These are phyloP conservation scores for Polydrusus pterygomalis DNA, from an alignment of 2,888 invertebrate genomes.

Conservation along the genomic window DNA sequence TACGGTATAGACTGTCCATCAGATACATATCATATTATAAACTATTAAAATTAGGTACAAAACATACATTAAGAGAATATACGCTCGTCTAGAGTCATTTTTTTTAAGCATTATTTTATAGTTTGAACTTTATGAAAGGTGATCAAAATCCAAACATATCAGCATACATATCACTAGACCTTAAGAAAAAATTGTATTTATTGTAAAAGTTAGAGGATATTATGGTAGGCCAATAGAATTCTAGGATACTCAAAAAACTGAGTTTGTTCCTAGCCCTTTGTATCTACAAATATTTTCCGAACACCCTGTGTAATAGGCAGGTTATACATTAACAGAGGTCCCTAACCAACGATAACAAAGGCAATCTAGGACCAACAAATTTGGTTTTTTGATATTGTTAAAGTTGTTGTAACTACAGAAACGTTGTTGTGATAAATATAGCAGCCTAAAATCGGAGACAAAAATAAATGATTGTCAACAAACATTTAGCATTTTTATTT, in stretches of 20 bases:
- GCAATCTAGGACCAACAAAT: too few species aligned
- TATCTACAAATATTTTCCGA: too few species aligned
- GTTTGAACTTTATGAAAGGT: background rate
- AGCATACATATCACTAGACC: slow-evolving; percentile 52
- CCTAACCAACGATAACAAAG: too few species aligned
- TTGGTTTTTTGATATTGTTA: background rate
- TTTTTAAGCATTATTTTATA: background rate
- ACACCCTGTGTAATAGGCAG: too few species aligned
- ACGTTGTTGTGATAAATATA: background rate
- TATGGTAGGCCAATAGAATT: too few species aligned
- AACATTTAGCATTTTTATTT: too few species aligned
- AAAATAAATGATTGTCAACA: background rate
- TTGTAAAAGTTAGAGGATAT: background rate
- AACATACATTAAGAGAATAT: too few species aligned
- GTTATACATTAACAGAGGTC: too few species aligned
- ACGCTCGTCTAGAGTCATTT: too few species aligned
- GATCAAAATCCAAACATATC: slow-evolving; percentile 51
- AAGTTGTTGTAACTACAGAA: background rate
- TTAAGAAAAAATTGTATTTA: slow-evolving; percentile 11
- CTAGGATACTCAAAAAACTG: too few species aligned
- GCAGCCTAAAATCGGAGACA: background rate
- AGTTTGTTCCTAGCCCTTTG: too few species aligned
- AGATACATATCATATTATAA: background rate
- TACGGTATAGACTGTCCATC: background rate
- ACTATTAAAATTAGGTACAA: background rate